Base-by-base conservation (phyloP, 2,797 vertebrate genomes). In the Cynodonichthys magdalenae region DNA sequence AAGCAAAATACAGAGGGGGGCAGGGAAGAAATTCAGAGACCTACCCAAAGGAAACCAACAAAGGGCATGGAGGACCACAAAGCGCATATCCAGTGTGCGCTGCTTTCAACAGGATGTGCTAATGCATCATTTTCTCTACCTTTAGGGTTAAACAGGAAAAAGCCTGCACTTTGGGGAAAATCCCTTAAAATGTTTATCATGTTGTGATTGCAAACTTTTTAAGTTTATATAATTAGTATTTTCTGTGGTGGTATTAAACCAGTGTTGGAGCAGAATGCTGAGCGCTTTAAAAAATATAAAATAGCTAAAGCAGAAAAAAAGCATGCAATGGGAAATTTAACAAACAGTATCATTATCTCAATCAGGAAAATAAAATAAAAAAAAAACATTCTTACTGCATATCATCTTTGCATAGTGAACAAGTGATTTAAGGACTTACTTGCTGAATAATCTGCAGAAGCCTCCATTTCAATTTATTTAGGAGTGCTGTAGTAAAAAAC, bases 381-480 rank as follows among this genome's bases (percentile, higher is more conserved):
- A 63, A 39, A 17, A 59, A 18, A 36, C 15, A 36, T 42, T 63
- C 24, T 5, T 20, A 1, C 17, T 15, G 8, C 3, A 42, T 4
- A 19, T 45, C 56, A 17, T 12, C 0, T 27, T 18, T 55, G 41
- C 39, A 48, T 14, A 6, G 51, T 14, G 20, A 66, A 29, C 19
- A 19, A 71, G 15, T 4, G 3, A 69, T 28, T 36, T 18, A 14
- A 53, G 47, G 49, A 92, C 94, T 94, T 93, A 94, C 94, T 91
- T 15, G 89, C 73, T 83, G 76, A 75, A 86, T 87, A 90, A 72
- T 71, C 89, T 82, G 89, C 83, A 0, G 88, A 54, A 60, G 84
- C 69, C 80, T 93, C 92, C 90, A 91, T 93, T 84, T 90, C 88
- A 80, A 87, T 93, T 92, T 91, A 94, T 92, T 89, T 91, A 92